Conservation (phyloP, 2,113 vertebrate species). For the Mormyrus lacerda region DNA sequence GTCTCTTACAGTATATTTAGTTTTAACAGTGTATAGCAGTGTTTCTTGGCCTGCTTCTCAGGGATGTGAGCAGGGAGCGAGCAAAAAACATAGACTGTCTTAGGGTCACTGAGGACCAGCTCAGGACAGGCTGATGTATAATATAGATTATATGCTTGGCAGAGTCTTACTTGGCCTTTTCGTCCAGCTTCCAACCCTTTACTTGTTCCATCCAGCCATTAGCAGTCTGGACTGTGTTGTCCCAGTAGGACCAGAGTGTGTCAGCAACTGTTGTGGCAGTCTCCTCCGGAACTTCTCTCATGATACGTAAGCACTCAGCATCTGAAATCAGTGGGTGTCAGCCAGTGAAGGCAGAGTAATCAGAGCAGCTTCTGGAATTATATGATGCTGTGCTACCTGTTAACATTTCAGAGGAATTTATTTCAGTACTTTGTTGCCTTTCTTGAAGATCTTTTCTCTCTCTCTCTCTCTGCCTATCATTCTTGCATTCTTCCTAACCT, state of each 20-base stretch:
- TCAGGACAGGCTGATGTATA: background rate
- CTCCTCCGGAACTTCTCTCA: slow-evolving; percentile 37
- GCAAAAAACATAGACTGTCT: background rate
- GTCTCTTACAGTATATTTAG: background rate
- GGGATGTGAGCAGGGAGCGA: background rate
- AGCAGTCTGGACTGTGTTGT: slow-evolving; percentile 25
- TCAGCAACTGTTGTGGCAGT: slow-evolving; percentile 34
- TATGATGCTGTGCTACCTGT: background rate
- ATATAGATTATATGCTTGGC: background rate
- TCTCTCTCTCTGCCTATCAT: background rate
- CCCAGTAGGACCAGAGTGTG: slow-evolving; percentile 44
- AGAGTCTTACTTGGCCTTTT: slow-evolving; percentile 53
- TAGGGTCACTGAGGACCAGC: background rate
- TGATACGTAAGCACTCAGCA: slow-evolving; percentile 53
- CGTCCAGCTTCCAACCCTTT: slow-evolving; percentile 48
- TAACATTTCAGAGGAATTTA: background rate
- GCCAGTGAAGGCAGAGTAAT: background rate
- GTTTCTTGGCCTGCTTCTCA: background rate
- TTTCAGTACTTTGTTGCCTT: background rate
- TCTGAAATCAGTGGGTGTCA: slow-evolving; percentile 28
- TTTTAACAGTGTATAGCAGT: background rate
- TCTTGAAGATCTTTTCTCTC: background rate
- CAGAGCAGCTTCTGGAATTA: background rate
- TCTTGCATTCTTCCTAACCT: background rate
- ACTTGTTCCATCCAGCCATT: slow-evolving; percentile 41